Conservation (phyloP, 2,888 invertebrate species). For the Stomorhina lunata region DNA sequence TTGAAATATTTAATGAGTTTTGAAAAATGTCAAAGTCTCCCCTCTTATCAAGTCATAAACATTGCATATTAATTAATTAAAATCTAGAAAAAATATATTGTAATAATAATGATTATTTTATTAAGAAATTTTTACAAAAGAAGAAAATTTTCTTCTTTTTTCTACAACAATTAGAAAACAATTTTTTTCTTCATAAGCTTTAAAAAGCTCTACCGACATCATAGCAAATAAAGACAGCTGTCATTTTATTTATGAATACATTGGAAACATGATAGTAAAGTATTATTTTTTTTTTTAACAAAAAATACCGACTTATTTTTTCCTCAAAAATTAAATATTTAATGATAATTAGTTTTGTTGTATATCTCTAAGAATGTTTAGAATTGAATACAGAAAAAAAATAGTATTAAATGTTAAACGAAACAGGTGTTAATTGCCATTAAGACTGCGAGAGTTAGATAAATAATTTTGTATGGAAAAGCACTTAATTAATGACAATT, state of each 20-base stretch:
- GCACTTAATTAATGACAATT: no score
- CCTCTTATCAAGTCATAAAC: slow-evolving; percentile 31
- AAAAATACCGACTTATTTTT: slow-evolving; percentile 14
- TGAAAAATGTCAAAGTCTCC: slow-evolving; percentile 31
- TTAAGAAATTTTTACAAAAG: slow-evolving; percentile 30
- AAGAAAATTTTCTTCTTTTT: neutral
- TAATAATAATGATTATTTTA: slow-evolving; percentile 56
- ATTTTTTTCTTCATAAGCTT: neutral
- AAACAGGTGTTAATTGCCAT: slow-evolving; percentile 27
- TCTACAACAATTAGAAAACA: slow-evolving; percentile 31
- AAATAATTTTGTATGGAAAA: no score
- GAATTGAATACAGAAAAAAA: neutral
- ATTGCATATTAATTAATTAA: slow-evolving; percentile 49
- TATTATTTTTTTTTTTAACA: neutral
- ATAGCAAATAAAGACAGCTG: slow-evolving; percentile 59
- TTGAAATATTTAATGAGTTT: slow-evolving; percentile 46
- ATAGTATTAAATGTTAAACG: neutral
- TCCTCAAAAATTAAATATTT: slow-evolving; percentile 37
- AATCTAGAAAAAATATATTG: slow-evolving; percentile 3
- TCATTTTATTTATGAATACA: slow-evolving; percentile 52
- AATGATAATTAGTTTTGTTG: neutral
- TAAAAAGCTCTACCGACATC: slow-evolving; percentile 55
- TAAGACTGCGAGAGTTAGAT: no score
- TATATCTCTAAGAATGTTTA: neutral
- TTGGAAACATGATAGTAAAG: slow-evolving; percentile 13